These are phyloP conservation scores for Linnaemya tessellans DNA, from an alignment of 2,888 invertebrate genomes.

Conservation along the genomic window DNA sequence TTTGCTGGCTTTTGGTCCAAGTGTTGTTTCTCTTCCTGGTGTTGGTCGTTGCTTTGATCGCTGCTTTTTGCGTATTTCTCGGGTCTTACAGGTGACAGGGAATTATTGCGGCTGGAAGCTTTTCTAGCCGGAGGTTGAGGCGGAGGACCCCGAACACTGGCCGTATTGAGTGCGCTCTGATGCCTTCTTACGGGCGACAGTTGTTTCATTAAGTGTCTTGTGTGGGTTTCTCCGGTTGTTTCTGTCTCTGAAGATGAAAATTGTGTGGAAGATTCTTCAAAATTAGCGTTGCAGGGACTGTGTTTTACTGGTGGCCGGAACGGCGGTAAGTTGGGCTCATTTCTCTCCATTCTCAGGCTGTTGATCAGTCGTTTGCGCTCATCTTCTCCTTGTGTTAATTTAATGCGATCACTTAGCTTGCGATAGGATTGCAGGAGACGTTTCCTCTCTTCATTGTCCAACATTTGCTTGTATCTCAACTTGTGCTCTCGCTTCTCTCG, in stretches of 20 bases:
- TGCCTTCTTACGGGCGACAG: constrained; percentile 69
- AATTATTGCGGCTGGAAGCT: constrained; percentile 78
- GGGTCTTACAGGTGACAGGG: constrained; percentile 80
- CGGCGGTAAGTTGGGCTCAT: constrained; percentile 71
- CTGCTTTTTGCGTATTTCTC: constrained; percentile 80
- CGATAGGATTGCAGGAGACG: constrained; percentile 80
- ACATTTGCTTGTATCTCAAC: constrained; percentile 79
- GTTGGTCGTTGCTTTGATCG: constrained; percentile 75
- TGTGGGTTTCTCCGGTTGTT: constrained; percentile 73
- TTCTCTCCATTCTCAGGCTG: constrained; percentile 78
- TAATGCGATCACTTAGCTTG: constrained; percentile 79
- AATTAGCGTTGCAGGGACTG: constrained; percentile 74
- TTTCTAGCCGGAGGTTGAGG: constrained; percentile 75
- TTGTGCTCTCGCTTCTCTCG: constrained; percentile 85
- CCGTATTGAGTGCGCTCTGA: constrained; percentile 70
- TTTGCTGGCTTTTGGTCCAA: not conserved
- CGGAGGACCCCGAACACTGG: constrained; percentile 77
- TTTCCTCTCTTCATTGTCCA: constrained; percentile 81
- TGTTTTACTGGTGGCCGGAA: constrained; percentile 69
- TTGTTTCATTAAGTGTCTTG: constrained; percentile 68
- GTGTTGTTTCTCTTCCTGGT: constrained; percentile 19
- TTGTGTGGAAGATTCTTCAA: constrained; percentile 82
- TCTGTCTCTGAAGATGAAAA: constrained; percentile 82
- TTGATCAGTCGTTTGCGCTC: constrained; percentile 80
- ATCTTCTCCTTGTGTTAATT: constrained; percentile 79